These are phyloP conservation scores for Neodiprion virginianus DNA, from an alignment of 1,140 invertebrate genomes.

Conservation along the genomic window DNA sequence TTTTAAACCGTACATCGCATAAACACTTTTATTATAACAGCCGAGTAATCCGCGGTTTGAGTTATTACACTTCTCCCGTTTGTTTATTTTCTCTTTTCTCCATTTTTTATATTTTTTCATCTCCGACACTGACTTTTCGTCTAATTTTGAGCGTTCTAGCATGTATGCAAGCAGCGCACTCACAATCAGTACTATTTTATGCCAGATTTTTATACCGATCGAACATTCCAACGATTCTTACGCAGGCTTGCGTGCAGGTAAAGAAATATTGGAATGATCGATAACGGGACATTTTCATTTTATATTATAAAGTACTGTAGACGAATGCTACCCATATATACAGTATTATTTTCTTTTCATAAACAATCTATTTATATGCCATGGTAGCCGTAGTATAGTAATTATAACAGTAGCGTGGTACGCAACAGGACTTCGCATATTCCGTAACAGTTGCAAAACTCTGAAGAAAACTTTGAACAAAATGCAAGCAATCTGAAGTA, in stretches of 20 bases:
- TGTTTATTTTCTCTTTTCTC: too few species aligned
- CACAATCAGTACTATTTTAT: too few species aligned
- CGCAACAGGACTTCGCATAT: background rate
- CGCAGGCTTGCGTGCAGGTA: too few species aligned
- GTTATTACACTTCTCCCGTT: too few species aligned
- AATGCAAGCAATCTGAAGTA: background rate
- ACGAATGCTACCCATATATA: background rate
- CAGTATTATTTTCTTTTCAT: background rate
- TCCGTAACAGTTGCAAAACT: background rate
- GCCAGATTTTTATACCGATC: background rate
- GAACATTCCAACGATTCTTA: background rate
- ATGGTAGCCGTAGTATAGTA: background rate
- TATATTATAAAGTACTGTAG: too few species aligned
- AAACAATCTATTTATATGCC: background rate
- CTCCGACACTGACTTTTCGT: too few species aligned
- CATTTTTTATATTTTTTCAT: too few species aligned
- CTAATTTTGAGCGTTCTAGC: too few species aligned
- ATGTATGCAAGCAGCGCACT: too few species aligned
- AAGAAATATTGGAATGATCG: conserved; percentile 3
- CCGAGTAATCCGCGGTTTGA: too few species aligned
- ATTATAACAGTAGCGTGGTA: background rate
- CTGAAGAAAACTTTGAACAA: background rate
- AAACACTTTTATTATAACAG: too few species aligned
- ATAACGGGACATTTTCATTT: background rate
- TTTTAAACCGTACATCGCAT: too few species aligned